Evolutionary conservation across 64 coral and sea anemone genomes (phyloP).

Genomic region (Pocillopora damicornis): DNA sequence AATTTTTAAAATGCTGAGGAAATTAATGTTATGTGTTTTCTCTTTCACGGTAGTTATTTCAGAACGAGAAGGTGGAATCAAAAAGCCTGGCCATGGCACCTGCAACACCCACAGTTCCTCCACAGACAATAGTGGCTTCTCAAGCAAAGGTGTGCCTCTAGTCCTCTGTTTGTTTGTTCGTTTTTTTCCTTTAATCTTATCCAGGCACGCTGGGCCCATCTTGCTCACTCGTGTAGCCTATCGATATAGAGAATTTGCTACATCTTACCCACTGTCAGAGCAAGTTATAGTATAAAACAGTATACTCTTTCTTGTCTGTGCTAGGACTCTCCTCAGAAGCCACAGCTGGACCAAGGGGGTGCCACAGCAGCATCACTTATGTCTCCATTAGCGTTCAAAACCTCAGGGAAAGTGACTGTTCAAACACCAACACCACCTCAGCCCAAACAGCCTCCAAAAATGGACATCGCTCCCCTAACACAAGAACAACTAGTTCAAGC

Average conservation of each 20-base stretch:
- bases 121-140: not conserved
- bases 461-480: slow-evolving; percentile 45
- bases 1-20: no score
- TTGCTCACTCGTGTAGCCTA: no score
- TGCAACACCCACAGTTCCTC: not conserved
- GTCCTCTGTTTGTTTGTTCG: not conserved
- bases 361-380: slow-evolving; percentile 38
- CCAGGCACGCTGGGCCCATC: not conserved
- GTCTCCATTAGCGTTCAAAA: slow-evolving; percentile 69
- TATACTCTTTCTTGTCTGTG: not conserved
- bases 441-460: slow-evolving; percentile 9
- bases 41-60: slow-evolving; percentile 16
- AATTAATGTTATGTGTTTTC: not conserved
- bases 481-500: slow-evolving; percentile 62
- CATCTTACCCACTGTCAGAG: not conserved
- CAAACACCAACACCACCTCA: slow-evolving; percentile 2
- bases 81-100: not conserved
- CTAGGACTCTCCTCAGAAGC: slow-evolving; percentile 53
- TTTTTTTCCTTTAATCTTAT: not conserved
- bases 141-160: slow-evolving; percentile 2
- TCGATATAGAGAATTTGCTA: no score
- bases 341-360: slow-evolving; percentile 5
- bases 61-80: not conserved
- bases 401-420: slow-evolving; percentile 31
- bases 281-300: not conserved